Evolutionary conservation across 2,888 invertebrate genomes (phyloP), one percentile per base, ranked within the genome.

Genomic region (Polia nebulosa): DNA sequence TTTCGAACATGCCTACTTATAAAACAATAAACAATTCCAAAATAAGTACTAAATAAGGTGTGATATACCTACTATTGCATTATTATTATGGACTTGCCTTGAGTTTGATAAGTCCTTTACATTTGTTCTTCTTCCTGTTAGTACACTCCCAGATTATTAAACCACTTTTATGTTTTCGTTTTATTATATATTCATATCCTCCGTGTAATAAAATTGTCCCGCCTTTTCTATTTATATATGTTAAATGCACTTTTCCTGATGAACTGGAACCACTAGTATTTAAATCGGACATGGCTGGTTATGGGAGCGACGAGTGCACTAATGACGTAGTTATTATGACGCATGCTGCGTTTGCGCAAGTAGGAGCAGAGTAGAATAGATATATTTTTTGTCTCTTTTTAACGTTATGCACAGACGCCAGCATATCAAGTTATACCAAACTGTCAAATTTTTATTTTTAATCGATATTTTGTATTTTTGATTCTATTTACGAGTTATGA

Each of bases 91-190:
- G 32, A 52, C 52, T 52, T 52, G 22, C 53, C 34, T 53, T 53
- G 53, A 53, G 34, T 56, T 56, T 56, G 41, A 56, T 56, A 41
- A 56, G 56, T 56, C 56, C 56, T 41, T 56, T 56, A 56, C 56
- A 36, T 36, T 36, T 13, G 13, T 36, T 36, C 13, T 36, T 36
- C 34, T 36, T 36, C 3, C 34, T 36, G 57, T 57, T 57, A 44
- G 57, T 57, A 44, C 41, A 57, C 57, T 57, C 57, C 57, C 57
- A 44, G 57, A 57, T 57, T 57, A 57, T 57, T 57, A 57, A 56
- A 56, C 56, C 56, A 41, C 56, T 56, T 56, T 56, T 56, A 56
- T 41, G 56, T 56, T 56, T 56, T 44, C 45, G 41, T 44, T 57
- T 57, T 44, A 32, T 57, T 41, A 57, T 29, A 57, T 57, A 57